Conservation (phyloP, 1,140 invertebrate genomes). For the Penaeus indicus region DNA sequence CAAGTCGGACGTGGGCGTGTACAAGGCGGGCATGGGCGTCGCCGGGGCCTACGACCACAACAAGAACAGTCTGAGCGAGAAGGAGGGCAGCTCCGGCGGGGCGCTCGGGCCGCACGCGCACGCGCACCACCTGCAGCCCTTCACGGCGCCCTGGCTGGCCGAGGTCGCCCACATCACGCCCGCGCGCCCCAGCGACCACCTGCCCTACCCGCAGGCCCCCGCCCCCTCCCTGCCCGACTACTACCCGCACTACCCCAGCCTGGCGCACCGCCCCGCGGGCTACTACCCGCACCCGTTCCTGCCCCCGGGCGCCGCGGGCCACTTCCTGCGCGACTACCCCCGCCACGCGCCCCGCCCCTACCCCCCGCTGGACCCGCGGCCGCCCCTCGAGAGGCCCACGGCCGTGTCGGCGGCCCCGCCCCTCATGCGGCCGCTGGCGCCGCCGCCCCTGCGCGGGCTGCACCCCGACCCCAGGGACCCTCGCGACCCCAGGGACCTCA, state of each 20-base stretch:
- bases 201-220: slow-evolving; percentile 45
- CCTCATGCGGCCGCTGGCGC: slow-evolving; percentile 53
- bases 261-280: slow-evolving; percentile 53
- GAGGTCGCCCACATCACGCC: slow-evolving; percentile 66
- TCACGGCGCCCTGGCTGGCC: slow-evolving; percentile 65
- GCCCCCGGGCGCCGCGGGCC: slow-evolving; percentile 44
- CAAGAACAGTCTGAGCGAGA: slow-evolving; percentile 56
- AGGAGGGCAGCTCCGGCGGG: slow-evolving; percentile 46
- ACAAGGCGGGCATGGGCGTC: slow-evolving; percentile 46
- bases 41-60: slow-evolving; percentile 48
- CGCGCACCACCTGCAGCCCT: slow-evolving; percentile 63
- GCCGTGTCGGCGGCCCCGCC: slow-evolving; percentile 47
- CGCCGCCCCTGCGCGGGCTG: slow-evolving; percentile 50
- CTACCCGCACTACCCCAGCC: slow-evolving; percentile 62
- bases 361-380: slow-evolving; percentile 49
- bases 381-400: slow-evolving; percentile 52
- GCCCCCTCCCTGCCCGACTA: slow-evolving; percentile 60
- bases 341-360: slow-evolving; percentile 58
- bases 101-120: slow-evolving; percentile 26
- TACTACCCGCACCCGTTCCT: slow-evolving; percentile 62
- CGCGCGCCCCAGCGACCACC: slow-evolving; percentile 52
- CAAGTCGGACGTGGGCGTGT: slow-evolving; percentile 49
- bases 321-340: slow-evolving; percentile 62
- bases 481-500: slow-evolving; percentile 43
- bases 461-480: slow-evolving; percentile 44